Percentiles rank a stretch among this genome's conserved stretches.
Evolutionary conservation across 2,113 vertebrate genomes (phyloP).

Genomic region (Rhodinocichla rosea): DNA sequence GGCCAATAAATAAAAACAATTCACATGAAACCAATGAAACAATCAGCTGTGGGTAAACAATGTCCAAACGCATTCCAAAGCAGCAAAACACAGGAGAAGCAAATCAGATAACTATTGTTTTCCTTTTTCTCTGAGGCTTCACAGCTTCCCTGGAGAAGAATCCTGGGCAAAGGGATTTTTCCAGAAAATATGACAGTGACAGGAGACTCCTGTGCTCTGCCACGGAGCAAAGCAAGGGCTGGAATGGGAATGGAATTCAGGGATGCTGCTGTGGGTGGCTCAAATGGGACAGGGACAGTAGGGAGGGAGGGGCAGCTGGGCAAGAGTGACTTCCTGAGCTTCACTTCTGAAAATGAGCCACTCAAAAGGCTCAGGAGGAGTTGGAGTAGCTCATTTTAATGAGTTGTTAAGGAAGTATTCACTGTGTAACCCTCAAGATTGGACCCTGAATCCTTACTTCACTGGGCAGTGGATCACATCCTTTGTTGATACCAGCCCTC

Average conservation of each 20-base stretch:
- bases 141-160: no score
- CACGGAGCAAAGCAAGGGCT: rapidly evolving
- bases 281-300: neutral
- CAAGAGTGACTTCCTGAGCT: neutral
- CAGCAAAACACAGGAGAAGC: no score
- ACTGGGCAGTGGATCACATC: neutral
- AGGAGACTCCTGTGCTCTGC: neutral
- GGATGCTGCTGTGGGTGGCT: neutral
- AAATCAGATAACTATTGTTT: no score
- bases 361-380: neutral
- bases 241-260: neutral
- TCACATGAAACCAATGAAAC: no score
- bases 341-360: neutral
- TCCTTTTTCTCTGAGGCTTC: no score
- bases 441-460: neutral
- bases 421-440: rapidly evolving
- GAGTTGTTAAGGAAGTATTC: neutral
- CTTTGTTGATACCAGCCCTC: neutral
- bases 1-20: no score
- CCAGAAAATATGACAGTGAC: no score
- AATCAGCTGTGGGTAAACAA: no score
- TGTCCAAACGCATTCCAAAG: no score
- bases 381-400: neutral
- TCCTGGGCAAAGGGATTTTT: no score
- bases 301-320: neutral